Evolutionary conservation across 2,797 vertebrate species (phyloP), one percentile per base, ranked within the genome.

Genomic region (Echeneis naucrates): DNA sequence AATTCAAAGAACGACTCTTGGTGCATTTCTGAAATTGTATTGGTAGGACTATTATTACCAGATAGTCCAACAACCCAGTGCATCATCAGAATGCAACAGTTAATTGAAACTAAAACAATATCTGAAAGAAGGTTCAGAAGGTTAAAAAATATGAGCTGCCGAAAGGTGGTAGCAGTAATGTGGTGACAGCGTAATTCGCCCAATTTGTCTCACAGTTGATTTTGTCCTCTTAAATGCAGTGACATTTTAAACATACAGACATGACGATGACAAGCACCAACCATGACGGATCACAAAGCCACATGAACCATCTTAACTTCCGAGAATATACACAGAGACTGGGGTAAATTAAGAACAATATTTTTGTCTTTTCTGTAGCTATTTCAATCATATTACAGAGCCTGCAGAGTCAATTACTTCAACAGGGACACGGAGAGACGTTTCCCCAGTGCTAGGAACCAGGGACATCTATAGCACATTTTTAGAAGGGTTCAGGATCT

Each of bases 391-490:
- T 38, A 86, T 83, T 81, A 78, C 33, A 0, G 54, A 66, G 71
- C 74, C 75, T 75, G 77, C 51, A 73, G 23, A 79, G 79, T 81
- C 53, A 87, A 89, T 91, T 86, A 72, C 88, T 83, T 78, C 63
- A 92, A 83, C 90, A 87, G 83, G 89, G 72, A 84, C 80, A 83
- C 87, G 85, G 86, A 86, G 70, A 76, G 62, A 78, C 80, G 76
- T 77, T 44, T 65, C 54, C 54, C 79, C 70, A 62, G 65, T 77
- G 78, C 77, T 74, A 87, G 74, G 79, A 90, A 76, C 85, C 74
- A 63, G 64, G 53, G 77, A 83, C 80, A 83, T 86, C 52, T 68
- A 52, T 77, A 88, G 84, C 86, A 78, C 86, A 87, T 65, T 77
- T 85, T 81, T 73, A 77, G 78, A 68, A 84, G 75, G 72, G 62